These are phyloP conservation scores for Tetragonula carbonaria DNA, from an alignment of 2,888 invertebrate species.

Conservation along the genomic window DNA sequence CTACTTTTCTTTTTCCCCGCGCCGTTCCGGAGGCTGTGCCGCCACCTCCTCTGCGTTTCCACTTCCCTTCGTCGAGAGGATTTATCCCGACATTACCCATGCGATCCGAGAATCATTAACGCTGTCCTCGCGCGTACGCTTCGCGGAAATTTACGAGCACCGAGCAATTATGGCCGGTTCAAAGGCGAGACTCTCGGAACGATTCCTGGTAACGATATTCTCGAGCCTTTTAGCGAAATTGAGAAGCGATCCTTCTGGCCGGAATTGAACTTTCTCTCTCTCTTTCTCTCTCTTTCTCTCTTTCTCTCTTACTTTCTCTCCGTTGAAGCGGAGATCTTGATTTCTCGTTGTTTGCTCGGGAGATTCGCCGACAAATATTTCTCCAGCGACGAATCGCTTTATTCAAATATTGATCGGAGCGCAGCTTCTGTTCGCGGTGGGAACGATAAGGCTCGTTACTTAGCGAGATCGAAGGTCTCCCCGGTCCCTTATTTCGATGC, in stretches of 20 bases:
- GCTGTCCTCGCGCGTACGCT: slow-evolving; percentile 25
- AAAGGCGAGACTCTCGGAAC: slow-evolving; percentile 7
- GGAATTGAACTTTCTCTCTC: background rate
- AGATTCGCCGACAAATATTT: slow-evolving; percentile 7
- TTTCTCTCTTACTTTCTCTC: background rate
- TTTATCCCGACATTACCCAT: background rate
- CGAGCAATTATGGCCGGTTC: slow-evolving; percentile 35
- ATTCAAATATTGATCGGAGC: slow-evolving; percentile 37
- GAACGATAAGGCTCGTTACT: slow-evolving; percentile 40
- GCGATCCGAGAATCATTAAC: slow-evolving; percentile 45
- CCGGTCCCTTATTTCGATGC: slow-evolving; percentile 25
- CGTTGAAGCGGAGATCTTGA: background rate
- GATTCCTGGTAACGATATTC: slow-evolving; percentile 27
- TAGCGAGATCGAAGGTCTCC: slow-evolving; percentile 35
- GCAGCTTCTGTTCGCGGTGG: background rate
- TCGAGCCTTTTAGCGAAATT: background rate
- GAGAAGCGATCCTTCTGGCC: background rate
- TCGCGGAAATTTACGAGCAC: slow-evolving; percentile 40
- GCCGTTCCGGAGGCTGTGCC: too few relatives aligned
- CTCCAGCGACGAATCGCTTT: background rate
- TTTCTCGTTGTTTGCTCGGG: slow-evolving; percentile 8
- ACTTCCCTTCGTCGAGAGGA: background rate
- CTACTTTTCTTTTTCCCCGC: slow-evolving; percentile 7
- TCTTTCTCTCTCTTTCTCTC: background rate
- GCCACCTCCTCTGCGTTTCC: background rate